Conservation (phyloP, 2,797 vertebrate genomes). For the Crocidura indochinensis region DNA sequence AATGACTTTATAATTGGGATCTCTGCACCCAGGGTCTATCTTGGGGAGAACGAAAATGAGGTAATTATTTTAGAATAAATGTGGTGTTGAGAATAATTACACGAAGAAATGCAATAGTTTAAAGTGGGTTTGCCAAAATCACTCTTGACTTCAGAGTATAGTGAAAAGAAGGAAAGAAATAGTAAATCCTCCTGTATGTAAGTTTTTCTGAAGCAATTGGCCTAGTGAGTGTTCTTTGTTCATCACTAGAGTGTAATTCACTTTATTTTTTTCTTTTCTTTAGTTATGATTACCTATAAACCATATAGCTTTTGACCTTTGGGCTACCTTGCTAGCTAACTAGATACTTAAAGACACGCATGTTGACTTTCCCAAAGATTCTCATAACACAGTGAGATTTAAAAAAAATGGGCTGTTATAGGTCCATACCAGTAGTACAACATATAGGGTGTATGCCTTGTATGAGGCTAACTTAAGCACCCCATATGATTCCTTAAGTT, state of each 20-base stretch:
- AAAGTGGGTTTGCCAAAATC: no score
- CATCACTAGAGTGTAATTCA: not conserved
- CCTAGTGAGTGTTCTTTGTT: not conserved
- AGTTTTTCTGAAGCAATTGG: not conserved
- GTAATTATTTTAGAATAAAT: not conserved
- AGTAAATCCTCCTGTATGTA: not conserved
- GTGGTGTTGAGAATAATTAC: no score
- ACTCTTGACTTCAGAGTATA: no score
- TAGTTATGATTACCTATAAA: not conserved
- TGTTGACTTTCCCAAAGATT: not conserved
- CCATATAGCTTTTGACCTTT: not conserved
- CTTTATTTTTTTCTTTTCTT: not conserved
- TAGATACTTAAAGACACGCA: not conserved
- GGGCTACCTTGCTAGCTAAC: not conserved
- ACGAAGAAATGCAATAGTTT: no score
- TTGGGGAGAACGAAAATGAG: not conserved
- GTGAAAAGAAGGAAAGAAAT: conserved; percentile 2
- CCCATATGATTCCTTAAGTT: no score
- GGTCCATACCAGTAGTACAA: no score
- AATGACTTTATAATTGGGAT: no score
- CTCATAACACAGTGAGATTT: not conserved
- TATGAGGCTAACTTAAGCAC: no score
- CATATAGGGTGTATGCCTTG: no score
- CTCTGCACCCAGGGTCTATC: not conserved
- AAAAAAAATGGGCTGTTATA: no score